Conservation (phyloP, 2,797 vertebrate genomes). For the Pempheris klunzingeri region DNA sequence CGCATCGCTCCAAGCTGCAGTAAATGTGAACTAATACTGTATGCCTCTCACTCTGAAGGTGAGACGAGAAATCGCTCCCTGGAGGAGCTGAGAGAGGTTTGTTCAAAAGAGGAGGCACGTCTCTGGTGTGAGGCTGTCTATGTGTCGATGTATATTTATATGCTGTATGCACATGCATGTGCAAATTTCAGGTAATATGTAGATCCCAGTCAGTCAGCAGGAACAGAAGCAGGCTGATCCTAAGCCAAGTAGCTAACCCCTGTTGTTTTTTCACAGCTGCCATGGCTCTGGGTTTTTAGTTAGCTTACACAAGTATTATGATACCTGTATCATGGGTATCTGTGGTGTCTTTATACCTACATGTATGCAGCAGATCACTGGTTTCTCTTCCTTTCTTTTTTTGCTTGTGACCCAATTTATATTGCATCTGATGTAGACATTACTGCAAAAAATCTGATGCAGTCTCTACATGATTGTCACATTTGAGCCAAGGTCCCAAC, state of each 20-base stretch:
- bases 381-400: neutral
- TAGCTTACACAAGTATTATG: conserved; percentile 1
- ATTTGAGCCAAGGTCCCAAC: neutral
- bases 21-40: conserved; percentile 72
- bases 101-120: conserved; percentile 17
- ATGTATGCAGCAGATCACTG: neutral
- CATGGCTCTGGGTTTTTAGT: neutral
- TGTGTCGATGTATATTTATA: neutral
- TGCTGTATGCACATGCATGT: neutral
- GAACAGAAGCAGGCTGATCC: conserved; percentile 6
- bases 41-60: conserved; percentile 66
- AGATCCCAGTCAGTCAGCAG: neutral
- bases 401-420: neutral
- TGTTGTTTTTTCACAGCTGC: neutral
- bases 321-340: neutral
- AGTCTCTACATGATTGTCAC: neutral
- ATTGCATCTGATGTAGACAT: too few species aligned
- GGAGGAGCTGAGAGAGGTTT: conserved; percentile 10
- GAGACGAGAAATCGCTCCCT: conserved; percentile 57
- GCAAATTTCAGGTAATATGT: neutral
- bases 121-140: neutral
- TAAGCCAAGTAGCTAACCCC: neutral
- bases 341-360: neutral
- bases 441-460: too few species aligned
- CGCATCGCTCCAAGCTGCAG: conserved; percentile 50